Evolutionary conservation across 2,888 invertebrate genomes (phyloP).

Genomic region (Cheilosia scutellata): DNA sequence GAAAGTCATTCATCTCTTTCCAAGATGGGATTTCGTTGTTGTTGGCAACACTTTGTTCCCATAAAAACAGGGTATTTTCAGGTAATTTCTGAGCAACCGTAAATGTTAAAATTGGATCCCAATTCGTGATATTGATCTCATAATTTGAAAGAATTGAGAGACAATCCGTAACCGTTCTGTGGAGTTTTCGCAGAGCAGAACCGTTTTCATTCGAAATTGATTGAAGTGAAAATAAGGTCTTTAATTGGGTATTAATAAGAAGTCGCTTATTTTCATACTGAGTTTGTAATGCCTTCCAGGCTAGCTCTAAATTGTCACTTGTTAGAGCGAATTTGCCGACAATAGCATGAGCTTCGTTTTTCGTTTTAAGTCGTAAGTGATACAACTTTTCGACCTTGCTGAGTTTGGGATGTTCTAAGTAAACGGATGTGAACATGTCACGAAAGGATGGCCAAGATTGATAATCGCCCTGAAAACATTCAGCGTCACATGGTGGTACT

Average conservation of each 20-base stretch:
- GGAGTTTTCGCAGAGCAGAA: too few relatives aligned
- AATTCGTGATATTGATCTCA: background rate
- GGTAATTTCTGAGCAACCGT: background rate
- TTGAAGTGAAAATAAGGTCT: background rate
- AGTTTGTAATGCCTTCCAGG: background rate
- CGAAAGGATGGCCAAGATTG: background rate
- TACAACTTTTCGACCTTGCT: conserved; percentile 14
- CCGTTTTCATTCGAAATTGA: too few relatives aligned
- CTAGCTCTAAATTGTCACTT: background rate
- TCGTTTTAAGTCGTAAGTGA: background rate
- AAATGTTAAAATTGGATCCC: background rate
- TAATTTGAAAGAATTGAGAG: too few relatives aligned
- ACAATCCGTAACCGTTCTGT: too few relatives aligned
- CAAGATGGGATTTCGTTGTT: background rate
- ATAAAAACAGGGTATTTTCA: background rate
- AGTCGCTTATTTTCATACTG: background rate
- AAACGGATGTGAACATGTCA: conserved; percentile 6
- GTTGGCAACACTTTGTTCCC: background rate
- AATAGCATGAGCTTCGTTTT: background rate
- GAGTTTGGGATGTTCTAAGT: background rate
- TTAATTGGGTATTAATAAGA: background rate
- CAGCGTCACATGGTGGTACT: conserved; percentile 5
- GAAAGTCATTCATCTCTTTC: conserved; percentile 1
- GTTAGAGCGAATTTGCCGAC: background rate
- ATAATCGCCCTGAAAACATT: background rate